Evolutionary conservation across 2,888 invertebrate genomes (phyloP).

Genomic region (Hyposoter didymator): DNA sequence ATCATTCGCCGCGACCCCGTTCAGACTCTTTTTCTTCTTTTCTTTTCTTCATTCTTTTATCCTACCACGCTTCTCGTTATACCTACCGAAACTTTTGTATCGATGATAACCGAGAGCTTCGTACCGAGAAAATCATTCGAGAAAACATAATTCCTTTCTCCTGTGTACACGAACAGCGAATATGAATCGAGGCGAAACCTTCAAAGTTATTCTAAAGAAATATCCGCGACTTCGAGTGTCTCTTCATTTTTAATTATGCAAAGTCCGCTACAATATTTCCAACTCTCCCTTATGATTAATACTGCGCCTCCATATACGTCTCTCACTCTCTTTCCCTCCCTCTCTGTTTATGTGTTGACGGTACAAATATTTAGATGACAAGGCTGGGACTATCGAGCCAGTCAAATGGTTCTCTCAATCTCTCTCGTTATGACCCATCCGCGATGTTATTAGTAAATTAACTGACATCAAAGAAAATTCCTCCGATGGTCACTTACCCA

Average conservation of each 20-base stretch:
- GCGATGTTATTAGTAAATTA: conserved; percentile 84
- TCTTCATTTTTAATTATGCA: conserved; percentile 13
- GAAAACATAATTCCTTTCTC: conserved; percentile 9
- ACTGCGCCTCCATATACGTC: conserved; percentile 60
- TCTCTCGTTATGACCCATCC: conserved; percentile 64
- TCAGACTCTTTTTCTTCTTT: conserved; percentile 67
- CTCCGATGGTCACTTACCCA: conserved; percentile 81
- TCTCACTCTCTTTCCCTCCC: background rate
- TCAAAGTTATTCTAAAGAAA: conserved; percentile 27
- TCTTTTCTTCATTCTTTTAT: conserved; percentile 34
- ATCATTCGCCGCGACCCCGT: conserved; percentile 59
- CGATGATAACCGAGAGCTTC: conserved; percentile 7
- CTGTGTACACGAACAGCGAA: conserved; percentile 2
- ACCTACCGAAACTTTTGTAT: conserved; percentile 20
- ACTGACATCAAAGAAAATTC: conserved; percentile 84
- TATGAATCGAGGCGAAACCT: background rate
- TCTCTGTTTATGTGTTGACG: conserved; percentile 76
- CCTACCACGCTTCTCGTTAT: conserved; percentile 36
- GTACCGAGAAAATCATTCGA: background rate
- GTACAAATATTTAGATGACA: conserved; percentile 84
- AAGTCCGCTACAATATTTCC: conserved; percentile 1
- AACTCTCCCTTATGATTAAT: conserved; percentile 71
- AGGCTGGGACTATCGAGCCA: conserved; percentile 50
- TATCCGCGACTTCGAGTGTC: conserved; percentile 7
- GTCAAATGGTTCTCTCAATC: conserved; percentile 45